These are phyloP conservation scores for Phanerotoma sp. DNA, from an alignment of 2,888 invertebrate genomes.

Conservation along the genomic window DNA sequence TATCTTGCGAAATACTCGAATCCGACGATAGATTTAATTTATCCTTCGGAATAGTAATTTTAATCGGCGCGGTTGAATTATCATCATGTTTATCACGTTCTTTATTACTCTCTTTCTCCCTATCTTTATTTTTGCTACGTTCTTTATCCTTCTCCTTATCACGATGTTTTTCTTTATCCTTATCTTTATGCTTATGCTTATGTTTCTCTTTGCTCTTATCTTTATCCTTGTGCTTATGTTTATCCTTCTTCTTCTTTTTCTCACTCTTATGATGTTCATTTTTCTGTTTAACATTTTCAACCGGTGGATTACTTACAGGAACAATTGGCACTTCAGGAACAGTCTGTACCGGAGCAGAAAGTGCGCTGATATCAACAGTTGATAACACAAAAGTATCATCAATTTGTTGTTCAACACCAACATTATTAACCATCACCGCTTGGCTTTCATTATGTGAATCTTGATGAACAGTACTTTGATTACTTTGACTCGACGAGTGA, in stretches of 20 bases:
- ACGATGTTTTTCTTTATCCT: constrained; percentile 60
- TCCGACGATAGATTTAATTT: constrained; percentile 57
- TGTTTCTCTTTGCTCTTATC: constrained; percentile 55
- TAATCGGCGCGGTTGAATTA: constrained; percentile 57
- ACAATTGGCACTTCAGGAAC: constrained; percentile 33
- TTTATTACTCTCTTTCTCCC: constrained; percentile 50
- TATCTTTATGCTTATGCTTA: constrained; percentile 42
- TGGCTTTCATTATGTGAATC: no score
- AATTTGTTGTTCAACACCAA: background rate
- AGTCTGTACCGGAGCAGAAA: constrained; percentile 37
- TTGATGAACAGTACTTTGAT: no score
- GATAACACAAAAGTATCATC: constrained; percentile 36
- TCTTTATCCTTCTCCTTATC: constrained; percentile 61
- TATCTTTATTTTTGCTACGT: constrained; percentile 78
- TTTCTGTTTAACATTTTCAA: constrained; percentile 25
- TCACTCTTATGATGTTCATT: constrained; percentile 59
- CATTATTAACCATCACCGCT: background rate
- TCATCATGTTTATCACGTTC: constrained; percentile 75
- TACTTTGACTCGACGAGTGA: no score
- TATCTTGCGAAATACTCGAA: constrained; percentile 35
- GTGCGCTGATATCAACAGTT: constrained; percentile 47
- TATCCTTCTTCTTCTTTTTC: constrained; percentile 77
- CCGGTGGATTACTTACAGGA: no score
- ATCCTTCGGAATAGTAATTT: constrained; percentile 66
- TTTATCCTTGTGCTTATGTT: constrained; percentile 75